Evolutionary conservation across 2,113 vertebrate species (phyloP), one percentile per base, ranked within the genome.

Genomic region (Hippoglossus stenolepis): DNA sequence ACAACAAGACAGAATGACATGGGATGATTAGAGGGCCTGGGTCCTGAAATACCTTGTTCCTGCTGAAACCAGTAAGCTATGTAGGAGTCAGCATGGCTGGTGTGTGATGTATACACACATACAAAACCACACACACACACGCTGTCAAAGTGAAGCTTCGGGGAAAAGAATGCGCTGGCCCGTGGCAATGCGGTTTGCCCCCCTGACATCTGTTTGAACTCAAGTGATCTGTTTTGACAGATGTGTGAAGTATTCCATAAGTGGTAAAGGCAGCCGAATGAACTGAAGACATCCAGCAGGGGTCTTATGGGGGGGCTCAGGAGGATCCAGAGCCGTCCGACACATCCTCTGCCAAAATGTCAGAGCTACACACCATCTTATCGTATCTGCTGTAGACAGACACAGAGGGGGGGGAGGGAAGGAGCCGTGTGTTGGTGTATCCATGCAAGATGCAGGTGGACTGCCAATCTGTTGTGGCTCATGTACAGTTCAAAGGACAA

Each of bases 181-280:
- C 43, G 12, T 87, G 81, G 82, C 80, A 62, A 23, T 77, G 71
- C 58, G 26, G 80, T 80, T 86, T 87, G 84, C 79, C 87, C 87
- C 67, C 71, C 69, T 90, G 85, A 84, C 83, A 88, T 87, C 79
- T 75, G 79, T 90, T 92, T 93, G 93, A 94, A 90, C 91, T 90
- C 77, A 68, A 73, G 63, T 72, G 79, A 89, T 93, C 81, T 94
- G 91, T 94, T 95, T 93, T 89, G 88, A 93, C 93, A 94, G 92
- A 94, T 94, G 93, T 93, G 88, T 84, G 74, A 92, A 90, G 87
- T 89, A 89, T 92, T 87, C 87, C 77, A 85, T 76, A 82, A 84
- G 82, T 75, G 73, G 75, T 73, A 71, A 78, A 87, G 81, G 82
- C 70, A 53, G 61, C 59, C 40, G 71, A 81, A 68, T 70, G 76